Evolutionary conservation across 2,797 vertebrate genomes (phyloP), one percentile per base, ranked within the genome.

Genomic region (Channallabes apus): DNA sequence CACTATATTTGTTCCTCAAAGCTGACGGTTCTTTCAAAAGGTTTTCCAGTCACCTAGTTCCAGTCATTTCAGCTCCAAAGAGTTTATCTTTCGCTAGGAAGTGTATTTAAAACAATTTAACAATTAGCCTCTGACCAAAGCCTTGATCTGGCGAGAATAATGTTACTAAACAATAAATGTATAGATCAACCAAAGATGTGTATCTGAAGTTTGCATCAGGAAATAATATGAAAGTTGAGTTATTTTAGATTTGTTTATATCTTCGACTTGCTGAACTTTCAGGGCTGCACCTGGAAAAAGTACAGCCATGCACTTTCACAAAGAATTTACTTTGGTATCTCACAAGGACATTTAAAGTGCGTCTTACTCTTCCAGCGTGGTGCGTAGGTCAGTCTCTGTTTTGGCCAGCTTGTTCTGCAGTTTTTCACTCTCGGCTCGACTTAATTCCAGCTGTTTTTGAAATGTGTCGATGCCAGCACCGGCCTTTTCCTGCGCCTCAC

Each of bases 341-440:
- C 22, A 2, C 32, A 82, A 71, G 72, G 9, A 32, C 54, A 32
- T 15, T 27, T 3, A 22, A 68, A 62, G 56, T 27, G 2, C 58
- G 3, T 95, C 97, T 97, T 92, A 99, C 98, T 99, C 98, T 82
- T 99, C 98, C 24, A 99, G 91, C 82, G 96, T 95, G 84, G 91
- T 94, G 87, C 95, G 94, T 72, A 99, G 96, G 61, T 98, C 97
- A 1, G 89, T 94, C 91, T 99, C 98, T 0, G 94, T 95, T 89
- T 96, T 96, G 79, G 94, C 88, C 17, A 99, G 94, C 79, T 95
- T 96, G 77, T 93, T 94, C 90, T 92, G 94, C 94, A 96, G 72
- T 56, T 54, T 77, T 11, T 76, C 46, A 6, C 72, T 56, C 91
- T 97, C 97, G 1, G 95, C 90, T 80, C 89, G 41, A 76, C 93